Percentiles rank a stretch among this genome's conserved stretches.
These are phyloP conservation scores for Oceanodroma leucorhoa DNA, from an alignment of 2,797 vertebrate species.

Conservation along the genomic window DNA sequence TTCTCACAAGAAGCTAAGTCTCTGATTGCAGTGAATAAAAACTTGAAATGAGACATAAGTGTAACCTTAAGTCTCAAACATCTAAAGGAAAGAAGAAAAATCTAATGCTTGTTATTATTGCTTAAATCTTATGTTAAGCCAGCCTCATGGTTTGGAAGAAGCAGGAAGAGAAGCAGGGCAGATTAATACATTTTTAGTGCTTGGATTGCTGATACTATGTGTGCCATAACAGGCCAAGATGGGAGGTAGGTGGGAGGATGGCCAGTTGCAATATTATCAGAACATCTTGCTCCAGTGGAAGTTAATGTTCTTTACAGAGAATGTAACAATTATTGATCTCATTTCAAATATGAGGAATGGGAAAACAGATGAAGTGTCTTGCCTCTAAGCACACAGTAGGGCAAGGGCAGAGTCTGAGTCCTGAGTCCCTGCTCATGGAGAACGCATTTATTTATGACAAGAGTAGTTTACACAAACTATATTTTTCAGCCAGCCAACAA, in stretches of 20 bases:
- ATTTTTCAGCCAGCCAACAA: not conserved
- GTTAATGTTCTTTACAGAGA: not conserved
- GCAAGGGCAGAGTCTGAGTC: not conserved
- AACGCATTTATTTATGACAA: not conserved
- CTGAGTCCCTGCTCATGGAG: not conserved
- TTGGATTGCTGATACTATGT: not conserved
- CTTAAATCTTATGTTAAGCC: not conserved
- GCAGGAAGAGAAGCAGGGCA: not conserved
- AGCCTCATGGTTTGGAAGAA: not conserved
- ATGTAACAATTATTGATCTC: not conserved
- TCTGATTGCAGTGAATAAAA: not conserved
- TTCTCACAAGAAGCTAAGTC: not conserved
- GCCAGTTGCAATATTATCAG: not conserved
- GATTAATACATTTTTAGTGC: not conserved
- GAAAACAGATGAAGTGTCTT: not conserved
- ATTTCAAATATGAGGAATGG: not conserved
- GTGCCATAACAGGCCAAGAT: accelerated
- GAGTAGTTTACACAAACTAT: not conserved
- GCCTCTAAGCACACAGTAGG: not conserved
- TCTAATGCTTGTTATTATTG: not conserved
- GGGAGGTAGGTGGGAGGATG: not conserved
- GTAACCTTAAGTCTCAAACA: not conserved
- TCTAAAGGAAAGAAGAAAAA: not conserved
- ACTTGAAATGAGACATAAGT: not conserved
- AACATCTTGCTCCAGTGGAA: not conserved